Percentiles rank a stretch among this genome's conserved stretches.
Conservation (phyloP, 2,888 invertebrate species). For the Eudemis profundana region DNA sequence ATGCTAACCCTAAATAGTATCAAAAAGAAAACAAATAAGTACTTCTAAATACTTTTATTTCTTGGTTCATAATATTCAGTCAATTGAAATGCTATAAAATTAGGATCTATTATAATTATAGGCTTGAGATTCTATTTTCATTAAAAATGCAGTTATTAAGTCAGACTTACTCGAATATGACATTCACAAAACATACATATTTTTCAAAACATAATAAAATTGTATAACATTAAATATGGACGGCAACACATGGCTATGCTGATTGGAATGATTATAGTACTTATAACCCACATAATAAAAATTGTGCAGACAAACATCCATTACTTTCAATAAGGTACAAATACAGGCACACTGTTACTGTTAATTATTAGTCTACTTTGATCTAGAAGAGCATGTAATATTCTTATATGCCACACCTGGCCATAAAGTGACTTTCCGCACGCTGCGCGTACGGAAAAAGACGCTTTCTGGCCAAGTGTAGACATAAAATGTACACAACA, state of each 20-base stretch:
- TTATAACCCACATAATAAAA: not conserved
- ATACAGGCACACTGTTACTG: conserved; percentile 13
- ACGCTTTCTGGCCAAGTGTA: too few species aligned
- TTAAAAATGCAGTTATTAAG: not conserved
- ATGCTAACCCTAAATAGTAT: too few species aligned
- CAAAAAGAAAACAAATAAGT: not conserved
- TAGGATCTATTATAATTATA: not conserved
- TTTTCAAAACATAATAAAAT: too few species aligned
- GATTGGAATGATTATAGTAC: not conserved
- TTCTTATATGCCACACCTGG: not conserved
- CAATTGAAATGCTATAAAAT: not conserved
- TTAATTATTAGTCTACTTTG: not conserved
- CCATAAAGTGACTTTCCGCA: too few species aligned
- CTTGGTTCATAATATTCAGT: not conserved
- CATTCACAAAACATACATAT: not conserved
- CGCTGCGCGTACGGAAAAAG: too few species aligned
- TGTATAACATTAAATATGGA: conserved; percentile 13
- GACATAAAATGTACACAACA: too few species aligned
- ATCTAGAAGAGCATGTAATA: not conserved
- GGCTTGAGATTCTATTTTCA: conserved; percentile 16
- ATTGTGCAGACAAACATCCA: conserved; percentile 3
- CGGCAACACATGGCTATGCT: conserved; percentile 3
- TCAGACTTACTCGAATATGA: too few species aligned
- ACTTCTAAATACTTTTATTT: conserved; percentile 25
- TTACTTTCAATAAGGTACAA: conserved; percentile 12